A percentile compares a stretch with the other conserved stretches of the same genome.
These are phyloP conservation scores for Bolborhynchus lineola DNA, from an alignment of 2,113 vertebrate genomes.

Conservation along the genomic window DNA sequence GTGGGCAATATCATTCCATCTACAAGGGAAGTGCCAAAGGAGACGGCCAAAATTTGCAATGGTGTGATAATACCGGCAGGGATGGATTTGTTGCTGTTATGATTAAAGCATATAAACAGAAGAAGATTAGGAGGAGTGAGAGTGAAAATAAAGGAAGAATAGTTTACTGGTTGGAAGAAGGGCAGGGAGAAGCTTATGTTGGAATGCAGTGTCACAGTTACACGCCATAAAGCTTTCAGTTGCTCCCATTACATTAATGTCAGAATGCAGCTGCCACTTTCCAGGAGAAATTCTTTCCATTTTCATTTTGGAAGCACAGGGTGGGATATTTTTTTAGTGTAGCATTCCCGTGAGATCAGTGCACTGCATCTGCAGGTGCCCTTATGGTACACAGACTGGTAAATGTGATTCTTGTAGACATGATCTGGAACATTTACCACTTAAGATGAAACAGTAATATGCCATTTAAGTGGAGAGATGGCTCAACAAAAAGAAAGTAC, in stretches of 20 bases:
- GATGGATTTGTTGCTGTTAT: conserved; percentile 70
- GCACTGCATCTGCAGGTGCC: conserved; percentile 1
- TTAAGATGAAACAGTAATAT: not conserved
- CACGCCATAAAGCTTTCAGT: conserved; percentile 73
- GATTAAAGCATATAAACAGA: conserved; percentile 67
- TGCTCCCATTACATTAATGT: conserved; percentile 65
- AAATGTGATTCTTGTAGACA: not conserved
- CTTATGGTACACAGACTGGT: not conserved
- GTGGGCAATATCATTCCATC: conserved; percentile 53
- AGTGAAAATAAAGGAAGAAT: conserved; percentile 56
- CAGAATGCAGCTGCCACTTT: conserved; percentile 66
- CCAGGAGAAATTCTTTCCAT: conserved; percentile 66
- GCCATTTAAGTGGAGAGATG: not conserved
- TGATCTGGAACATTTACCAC: not conserved
- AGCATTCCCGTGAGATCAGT: conserved; percentile 30
- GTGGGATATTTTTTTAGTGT: not conserved
- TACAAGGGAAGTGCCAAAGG: conserved; percentile 30
- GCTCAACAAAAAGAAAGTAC: not conserved
- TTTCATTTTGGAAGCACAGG: conserved; percentile 47
- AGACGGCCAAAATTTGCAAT: conserved; percentile 45
- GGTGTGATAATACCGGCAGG: conserved; percentile 51
- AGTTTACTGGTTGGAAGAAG: conserved; percentile 68
- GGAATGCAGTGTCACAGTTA: conserved; percentile 72
- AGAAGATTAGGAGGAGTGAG: conserved; percentile 62
- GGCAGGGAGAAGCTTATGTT: conserved; percentile 68